phyloP scores from a whole-genome alignment of 2,113 vertebrate species.

The Nannobrachium achirus region DNA sequence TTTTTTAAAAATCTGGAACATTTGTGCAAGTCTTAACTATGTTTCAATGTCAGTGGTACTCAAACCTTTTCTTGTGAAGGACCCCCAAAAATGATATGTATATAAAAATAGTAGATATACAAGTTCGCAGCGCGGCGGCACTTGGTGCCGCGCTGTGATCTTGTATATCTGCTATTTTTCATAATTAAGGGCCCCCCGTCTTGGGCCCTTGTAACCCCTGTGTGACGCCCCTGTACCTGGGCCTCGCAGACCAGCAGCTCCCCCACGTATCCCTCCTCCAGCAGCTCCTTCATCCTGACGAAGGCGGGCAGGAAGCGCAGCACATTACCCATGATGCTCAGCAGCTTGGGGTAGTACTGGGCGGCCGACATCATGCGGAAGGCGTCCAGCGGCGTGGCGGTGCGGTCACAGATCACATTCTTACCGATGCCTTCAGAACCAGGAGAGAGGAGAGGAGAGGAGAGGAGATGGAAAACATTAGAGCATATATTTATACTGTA shows the following conservation, averaged over 20 bases:
- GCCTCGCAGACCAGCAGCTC: slow-evolving; percentile 96
- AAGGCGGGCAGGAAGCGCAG: slow-evolving; percentile 95
- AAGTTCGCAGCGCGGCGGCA: too few species aligned
- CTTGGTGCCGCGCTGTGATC: too few species aligned
- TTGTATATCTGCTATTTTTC: too few species aligned
- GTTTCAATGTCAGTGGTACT: too few species aligned
- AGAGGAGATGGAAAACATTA: slow-evolving; percentile 4
- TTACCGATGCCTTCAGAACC: slow-evolving; percentile 90
- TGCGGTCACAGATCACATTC: slow-evolving; percentile 97
- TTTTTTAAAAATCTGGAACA: too few species aligned
- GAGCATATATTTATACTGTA: too few species aligned
- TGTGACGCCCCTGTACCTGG: slow-evolving; percentile 65
- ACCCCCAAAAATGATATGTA: too few species aligned
- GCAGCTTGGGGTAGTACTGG: slow-evolving; percentile 98
- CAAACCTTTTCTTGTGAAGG: too few species aligned
- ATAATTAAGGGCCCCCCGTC: too few species aligned
- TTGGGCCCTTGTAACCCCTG: too few species aligned
- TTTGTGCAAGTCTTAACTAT: too few species aligned
- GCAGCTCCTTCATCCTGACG: slow-evolving; percentile 94
- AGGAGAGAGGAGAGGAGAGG: slow-evolving; percentile 23
- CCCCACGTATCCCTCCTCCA: slow-evolving; percentile 95
- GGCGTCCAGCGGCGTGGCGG: slow-evolving; percentile 94
- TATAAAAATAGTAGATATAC: too few species aligned
- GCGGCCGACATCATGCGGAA: slow-evolving; percentile 98
- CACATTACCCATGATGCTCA: slow-evolving; percentile 99